A percentile compares a stretch with the other conserved stretches of the same genome.
phyloP scores from a whole-genome alignment of 2,888 invertebrate species.

The Elaeidobius kamerunicus region DNA sequence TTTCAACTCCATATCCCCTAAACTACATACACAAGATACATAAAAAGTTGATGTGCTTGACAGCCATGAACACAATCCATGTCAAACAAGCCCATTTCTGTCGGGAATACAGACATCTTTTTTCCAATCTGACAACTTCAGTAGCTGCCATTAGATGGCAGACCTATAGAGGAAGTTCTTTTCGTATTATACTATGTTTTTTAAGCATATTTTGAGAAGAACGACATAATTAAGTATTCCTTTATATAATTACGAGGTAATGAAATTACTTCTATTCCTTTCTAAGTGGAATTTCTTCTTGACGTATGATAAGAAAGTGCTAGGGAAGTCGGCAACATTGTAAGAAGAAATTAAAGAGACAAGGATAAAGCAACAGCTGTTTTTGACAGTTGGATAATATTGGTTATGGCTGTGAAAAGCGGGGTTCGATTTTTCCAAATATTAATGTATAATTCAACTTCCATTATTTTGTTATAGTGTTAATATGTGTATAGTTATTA shows the following conservation, averaged over 20 bases:
- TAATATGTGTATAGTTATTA: conserved; percentile 40
- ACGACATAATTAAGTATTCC: not conserved
- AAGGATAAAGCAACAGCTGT: conserved; percentile 9
- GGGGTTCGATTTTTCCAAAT: conserved; percentile 41
- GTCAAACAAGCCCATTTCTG: conserved; percentile 53
- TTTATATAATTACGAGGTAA: not conserved
- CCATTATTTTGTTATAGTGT: conserved; percentile 39
- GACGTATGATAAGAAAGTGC: too few relatives aligned
- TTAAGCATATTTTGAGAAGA: not conserved
- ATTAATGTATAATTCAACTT: conserved; percentile 28
- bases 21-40: conserved; percentile 70
- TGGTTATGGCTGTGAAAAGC: conserved; percentile 45
- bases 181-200: not conserved
- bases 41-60: conserved; percentile 62
- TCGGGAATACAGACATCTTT: conserved; percentile 27
- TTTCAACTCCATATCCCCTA: conserved; percentile 64
- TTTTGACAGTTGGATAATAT: conserved; percentile 6
- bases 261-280: not conserved
- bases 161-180: not conserved
- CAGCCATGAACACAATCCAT: conserved; percentile 74
- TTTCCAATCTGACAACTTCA: not conserved
- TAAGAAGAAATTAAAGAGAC: conserved; percentile 5
- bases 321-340: not conserved
- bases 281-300: too few relatives aligned
- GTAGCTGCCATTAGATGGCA: not conserved